phyloP scores from a whole-genome alignment of 1,140 invertebrate species.

The Phocides pigmalion region DNA sequence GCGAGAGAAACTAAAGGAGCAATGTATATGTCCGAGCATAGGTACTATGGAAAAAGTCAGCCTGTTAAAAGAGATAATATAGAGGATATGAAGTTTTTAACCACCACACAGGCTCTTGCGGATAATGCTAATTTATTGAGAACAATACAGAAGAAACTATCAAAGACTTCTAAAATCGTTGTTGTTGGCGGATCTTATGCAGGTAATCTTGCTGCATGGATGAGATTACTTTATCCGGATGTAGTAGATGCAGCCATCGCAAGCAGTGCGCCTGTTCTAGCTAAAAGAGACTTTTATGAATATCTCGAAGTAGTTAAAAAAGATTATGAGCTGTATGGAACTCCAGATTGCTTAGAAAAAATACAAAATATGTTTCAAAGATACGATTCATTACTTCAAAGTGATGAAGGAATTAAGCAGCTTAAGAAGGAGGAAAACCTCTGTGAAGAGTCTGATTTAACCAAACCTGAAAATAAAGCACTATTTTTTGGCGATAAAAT shows the following conservation, averaged over 20 bases:
- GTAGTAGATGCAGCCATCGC: slow-evolving; percentile 90
- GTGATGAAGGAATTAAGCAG: slow-evolving; percentile 48
- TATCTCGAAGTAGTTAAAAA: slow-evolving; percentile 72
- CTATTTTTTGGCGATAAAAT: slow-evolving; percentile 55
- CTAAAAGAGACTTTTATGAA: slow-evolving; percentile 86
- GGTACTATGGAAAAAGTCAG: slow-evolving; percentile 91
- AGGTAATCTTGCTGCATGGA: slow-evolving; percentile 91
- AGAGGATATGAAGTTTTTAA: slow-evolving; percentile 87
- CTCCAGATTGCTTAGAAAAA: slow-evolving; percentile 48
- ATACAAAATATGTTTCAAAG: slow-evolving; percentile 53
- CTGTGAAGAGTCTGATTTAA: slow-evolving; percentile 56
- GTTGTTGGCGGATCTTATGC: slow-evolving; percentile 92
- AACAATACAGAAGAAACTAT: slow-evolving; percentile 63
- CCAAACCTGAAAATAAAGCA: slow-evolving; percentile 54
- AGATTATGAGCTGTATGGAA: slow-evolving; percentile 63
- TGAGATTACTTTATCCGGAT: slow-evolving; percentile 90
- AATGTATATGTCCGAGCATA: slow-evolving; percentile 86
- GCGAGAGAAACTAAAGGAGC: slow-evolving; percentile 76
- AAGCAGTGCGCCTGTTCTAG: slow-evolving; percentile 89
- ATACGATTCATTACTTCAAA: slow-evolving; percentile 55
- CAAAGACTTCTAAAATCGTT: slow-evolving; percentile 82
- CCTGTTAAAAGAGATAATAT: slow-evolving; percentile 85
- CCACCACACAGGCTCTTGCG: slow-evolving; percentile 88
- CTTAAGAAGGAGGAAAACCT: slow-evolving; percentile 65
- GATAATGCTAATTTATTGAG: slow-evolving; percentile 88